Conservation (phyloP, 2,113 vertebrate species). For the Phylloscopus whistleri region DNA sequence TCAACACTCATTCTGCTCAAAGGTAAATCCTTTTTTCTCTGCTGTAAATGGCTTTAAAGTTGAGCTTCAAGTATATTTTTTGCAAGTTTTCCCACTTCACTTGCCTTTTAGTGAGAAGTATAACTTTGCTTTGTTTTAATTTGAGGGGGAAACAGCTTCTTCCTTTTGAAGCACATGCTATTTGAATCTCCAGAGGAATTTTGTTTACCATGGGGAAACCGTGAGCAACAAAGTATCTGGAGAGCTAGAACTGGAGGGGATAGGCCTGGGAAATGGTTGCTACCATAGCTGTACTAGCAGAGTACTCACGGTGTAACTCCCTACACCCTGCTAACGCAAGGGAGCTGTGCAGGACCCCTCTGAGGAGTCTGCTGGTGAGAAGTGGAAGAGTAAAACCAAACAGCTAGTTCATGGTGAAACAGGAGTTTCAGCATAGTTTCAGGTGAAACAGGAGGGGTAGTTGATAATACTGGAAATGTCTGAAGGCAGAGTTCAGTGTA, state of each 20-base stretch:
- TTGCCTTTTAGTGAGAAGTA: neutral
- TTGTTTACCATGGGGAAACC: neutral
- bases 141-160: neutral
- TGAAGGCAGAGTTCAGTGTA: neutral
- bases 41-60: neutral
- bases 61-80: neutral
- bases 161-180: neutral
- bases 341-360: neutral
- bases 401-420: neutral
- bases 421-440: too few relatives aligned
- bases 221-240: neutral
- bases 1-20: neutral
- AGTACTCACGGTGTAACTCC: accelerated
- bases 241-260: neutral
- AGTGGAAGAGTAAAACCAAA: neutral
- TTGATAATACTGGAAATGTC: neutral
- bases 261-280: neutral
- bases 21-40: neutral
- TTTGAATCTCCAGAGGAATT: neutral
- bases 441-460: neutral
- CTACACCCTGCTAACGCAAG: accelerated
- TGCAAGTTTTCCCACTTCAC: neutral
- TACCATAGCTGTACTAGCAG: accelerated
- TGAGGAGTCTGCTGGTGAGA: neutral
- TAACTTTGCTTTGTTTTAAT: neutral